Evolutionary conservation across 1,140 invertebrate species (phyloP), one percentile per base, ranked within the genome.

Genomic region (Homarus americanus): DNA sequence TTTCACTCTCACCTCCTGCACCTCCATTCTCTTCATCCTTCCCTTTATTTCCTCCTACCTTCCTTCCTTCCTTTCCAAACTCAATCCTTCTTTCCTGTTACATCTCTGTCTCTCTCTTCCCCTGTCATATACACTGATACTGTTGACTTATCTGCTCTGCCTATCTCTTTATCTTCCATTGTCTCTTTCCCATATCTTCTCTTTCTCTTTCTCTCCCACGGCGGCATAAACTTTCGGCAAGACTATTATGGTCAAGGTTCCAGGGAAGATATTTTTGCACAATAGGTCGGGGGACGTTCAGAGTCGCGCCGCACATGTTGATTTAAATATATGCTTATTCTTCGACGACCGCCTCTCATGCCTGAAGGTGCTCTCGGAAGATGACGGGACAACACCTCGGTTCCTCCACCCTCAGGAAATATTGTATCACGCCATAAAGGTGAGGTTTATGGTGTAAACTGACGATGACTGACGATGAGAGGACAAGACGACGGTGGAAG

Each of bases 121-220:
- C n/a, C n/a, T n/a, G n/a, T n/a, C n/a, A n/a, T n/a, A n/a, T n/a
- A n/a, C n/a, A n/a, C n/a, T n/a, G n/a, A n/a, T n/a, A n/a, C n/a
- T n/a, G n/a, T n/a, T n/a, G n/a, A n/a, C n/a, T n/a, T n/a, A n/a
- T n/a, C n/a, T n/a, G n/a, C n/a, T n/a, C 75, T 44, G 24, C 15
- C 44, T 49, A 12, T 49, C 44, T 49, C 5, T 49, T 15, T 49
- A 12, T 49, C 75, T 38, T 7, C 32, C 75, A 17, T 38, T 38
- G 4, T 38, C 53, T 36, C 36, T 28, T 17, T 44, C 40, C 15
- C 82, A 41, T 66, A 36, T 32, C 15, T 32, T 82, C 79, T 82
- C 79, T 82, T 32, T 63, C 79, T 82, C 79, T 82, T 44, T 79
- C 76, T 44, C 38, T 79, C 76, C 20, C 80, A 9, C 53, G 3